A percentile compares a stretch with the other conserved stretches of the same genome.
These are phyloP conservation scores for Ceyx cyanopectus DNA, from an alignment of 2,113 vertebrate genomes.

Conservation along the genomic window DNA sequence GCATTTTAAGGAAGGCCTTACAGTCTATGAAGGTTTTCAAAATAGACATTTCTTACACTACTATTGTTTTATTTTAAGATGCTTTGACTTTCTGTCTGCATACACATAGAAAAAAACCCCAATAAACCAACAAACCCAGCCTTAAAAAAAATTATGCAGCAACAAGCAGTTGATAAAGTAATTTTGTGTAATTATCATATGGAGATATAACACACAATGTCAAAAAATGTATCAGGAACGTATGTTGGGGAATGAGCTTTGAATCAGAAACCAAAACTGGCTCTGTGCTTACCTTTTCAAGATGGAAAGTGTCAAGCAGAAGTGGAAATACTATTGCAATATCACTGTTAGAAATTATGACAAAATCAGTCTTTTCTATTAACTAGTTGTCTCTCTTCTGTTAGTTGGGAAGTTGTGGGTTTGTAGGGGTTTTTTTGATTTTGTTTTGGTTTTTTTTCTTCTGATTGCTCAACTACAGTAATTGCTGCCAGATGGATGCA, in stretches of 20 bases:
- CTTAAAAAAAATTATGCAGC: not conserved
- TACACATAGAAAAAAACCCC: not conserved
- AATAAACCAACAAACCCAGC: too few species aligned
- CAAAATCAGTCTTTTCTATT: conserved; percentile 10
- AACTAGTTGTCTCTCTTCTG: not conserved
- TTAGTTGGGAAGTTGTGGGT: not conserved
- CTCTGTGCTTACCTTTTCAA: not conserved
- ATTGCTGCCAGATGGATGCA: conserved; percentile 41
- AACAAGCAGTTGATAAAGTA: not conserved
- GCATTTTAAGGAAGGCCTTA: not conserved
- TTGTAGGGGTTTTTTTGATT: not conserved
- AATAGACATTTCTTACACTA: not conserved
- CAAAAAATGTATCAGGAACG: not conserved
- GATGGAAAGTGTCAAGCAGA: not conserved
- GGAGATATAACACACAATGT: not conserved
- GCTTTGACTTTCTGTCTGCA: not conserved
- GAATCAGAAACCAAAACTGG: not conserved
- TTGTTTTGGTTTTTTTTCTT: not conserved
- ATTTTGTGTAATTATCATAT: not conserved
- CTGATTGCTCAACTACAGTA: conserved; percentile 5
- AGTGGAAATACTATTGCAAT: not conserved
- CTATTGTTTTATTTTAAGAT: not conserved
- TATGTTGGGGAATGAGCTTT: not conserved
- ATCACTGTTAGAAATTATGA: not conserved
- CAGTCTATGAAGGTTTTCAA: not conserved